Evolutionary conservation across 2,888 invertebrate genomes (phyloP), one percentile per base, ranked within the genome.

Genomic region (Danaus chrysippus): DNA sequence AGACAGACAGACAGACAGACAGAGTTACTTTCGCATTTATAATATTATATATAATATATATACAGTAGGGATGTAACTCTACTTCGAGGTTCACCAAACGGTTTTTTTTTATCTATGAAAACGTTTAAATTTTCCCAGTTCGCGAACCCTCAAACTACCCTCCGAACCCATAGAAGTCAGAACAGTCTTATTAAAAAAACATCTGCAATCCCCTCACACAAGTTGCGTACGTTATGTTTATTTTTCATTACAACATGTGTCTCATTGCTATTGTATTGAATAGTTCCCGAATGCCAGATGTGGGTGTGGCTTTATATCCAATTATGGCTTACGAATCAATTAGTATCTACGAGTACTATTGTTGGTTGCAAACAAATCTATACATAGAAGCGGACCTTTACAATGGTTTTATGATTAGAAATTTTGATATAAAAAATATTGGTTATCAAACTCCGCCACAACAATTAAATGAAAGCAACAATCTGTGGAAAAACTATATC

Each of bases 231-330:
- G 64, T 71, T 69, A 60, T 73, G 72, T 73, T 72, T 72, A 69
- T 68, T 71, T 73, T 73, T 71, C 73, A 73, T 73, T 73, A 73
- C 67, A 62, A 69, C 72, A 71, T 72, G 70, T 72, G 73, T 61
- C 68, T 66, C 60, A 65, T 69, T 64, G 59, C 66, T 64, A 65
- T 64, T 70, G 66, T 66, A 70, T 71, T 69, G 68, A 67, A 64
- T 68, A 64, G 68, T 71, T 71, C 71, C 72, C 70, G 67, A 68
- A 69, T 71, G 72, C 68, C 70, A 72, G 72, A 73, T 74, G 74
- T 62, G 65, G 58, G 64, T 62, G 43, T 15, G 56, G 63, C 42
- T 46, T 56, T 56, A 15, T 52, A 56, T 61, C 49, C 64, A 58
- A 60, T 64, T 58, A 61, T 49, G 49, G 49, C 34, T 56, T 44